Conservation (phyloP, 2,113 vertebrate genomes). For the Megatriorchis doriae region DNA sequence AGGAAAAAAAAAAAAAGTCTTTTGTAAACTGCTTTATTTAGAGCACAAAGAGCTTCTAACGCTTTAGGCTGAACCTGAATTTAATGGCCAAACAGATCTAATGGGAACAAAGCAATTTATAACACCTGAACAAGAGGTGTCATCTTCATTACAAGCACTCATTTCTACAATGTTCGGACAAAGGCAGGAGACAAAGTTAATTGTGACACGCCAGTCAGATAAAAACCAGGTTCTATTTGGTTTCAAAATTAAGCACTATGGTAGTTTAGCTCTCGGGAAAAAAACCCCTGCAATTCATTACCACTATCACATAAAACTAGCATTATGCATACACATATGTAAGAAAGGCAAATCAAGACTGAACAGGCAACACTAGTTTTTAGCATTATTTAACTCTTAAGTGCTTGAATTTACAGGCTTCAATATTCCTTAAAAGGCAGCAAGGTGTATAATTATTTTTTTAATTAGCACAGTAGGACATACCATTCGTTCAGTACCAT, state of each 20-base stretch:
- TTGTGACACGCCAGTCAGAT: not conserved
- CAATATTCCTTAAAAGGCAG: not conserved
- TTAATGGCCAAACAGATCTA: not conserved
- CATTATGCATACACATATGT: not conserved
- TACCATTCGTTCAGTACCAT: not conserved
- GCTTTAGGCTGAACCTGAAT: not conserved
- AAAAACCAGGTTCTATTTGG: not conserved
- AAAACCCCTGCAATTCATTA: conserved; percentile 23
- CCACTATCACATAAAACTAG: not conserved
- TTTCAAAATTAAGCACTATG: not conserved
- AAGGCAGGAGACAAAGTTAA: not conserved
- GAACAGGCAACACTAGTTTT: not conserved
- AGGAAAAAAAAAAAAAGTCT: not conserved
- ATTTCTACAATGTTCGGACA: not conserved
- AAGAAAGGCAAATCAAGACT: conserved; percentile 17
- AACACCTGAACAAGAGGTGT: not conserved
- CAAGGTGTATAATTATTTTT: not conserved
- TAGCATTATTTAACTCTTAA: not conserved
- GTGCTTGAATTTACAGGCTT: not conserved
- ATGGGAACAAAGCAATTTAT: not conserved
- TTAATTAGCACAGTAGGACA: not conserved
- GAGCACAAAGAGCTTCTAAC: not conserved
- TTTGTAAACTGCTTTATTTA: not conserved
- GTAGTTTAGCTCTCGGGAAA: not conserved
- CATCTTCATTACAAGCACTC: not conserved